Percentiles rank a stretch among this genome's conserved stretches.
Conservation (phyloP, 2,888 invertebrate genomes). For the Maniola hyperantus region DNA sequence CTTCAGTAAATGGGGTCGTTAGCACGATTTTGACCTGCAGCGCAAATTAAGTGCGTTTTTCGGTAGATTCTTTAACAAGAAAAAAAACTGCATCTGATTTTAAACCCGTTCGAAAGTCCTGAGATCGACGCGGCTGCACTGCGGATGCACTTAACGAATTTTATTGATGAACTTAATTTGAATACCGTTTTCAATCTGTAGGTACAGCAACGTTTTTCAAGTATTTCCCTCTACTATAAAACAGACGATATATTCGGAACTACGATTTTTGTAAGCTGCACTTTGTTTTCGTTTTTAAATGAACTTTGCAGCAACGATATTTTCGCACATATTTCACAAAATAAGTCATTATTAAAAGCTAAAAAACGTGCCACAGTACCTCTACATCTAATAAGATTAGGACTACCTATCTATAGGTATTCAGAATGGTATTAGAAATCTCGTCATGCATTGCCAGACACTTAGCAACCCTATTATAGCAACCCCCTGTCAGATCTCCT, state of each 20-base stretch:
- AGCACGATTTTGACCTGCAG: neutral
- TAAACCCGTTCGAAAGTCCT: conserved; percentile 11
- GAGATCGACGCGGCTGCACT: conserved; percentile 7
- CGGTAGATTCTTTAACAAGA: neutral
- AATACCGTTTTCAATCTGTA: conserved; percentile 11
- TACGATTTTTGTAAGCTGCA: neutral
- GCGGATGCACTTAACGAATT: conserved; percentile 14
- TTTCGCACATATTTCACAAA: neutral
- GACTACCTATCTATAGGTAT: no score
- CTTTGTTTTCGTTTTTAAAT: neutral
- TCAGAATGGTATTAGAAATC: no score
- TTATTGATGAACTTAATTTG: conserved; percentile 22
- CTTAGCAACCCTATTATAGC: no score
- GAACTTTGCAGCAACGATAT: neutral
- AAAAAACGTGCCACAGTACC: no score
- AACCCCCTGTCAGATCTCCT: no score
- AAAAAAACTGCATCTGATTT: conserved; percentile 14
- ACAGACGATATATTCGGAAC: neutral
- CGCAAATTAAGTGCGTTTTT: neutral
- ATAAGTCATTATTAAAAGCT: neutral
- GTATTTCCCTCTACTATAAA: neutral
- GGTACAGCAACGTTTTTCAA: neutral
- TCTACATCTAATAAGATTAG: no score
- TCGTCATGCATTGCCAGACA: no score
- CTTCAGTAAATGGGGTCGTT: neutral